Conservation (phyloP, 2,113 vertebrate species). For the Danionella cerebrum region DNA sequence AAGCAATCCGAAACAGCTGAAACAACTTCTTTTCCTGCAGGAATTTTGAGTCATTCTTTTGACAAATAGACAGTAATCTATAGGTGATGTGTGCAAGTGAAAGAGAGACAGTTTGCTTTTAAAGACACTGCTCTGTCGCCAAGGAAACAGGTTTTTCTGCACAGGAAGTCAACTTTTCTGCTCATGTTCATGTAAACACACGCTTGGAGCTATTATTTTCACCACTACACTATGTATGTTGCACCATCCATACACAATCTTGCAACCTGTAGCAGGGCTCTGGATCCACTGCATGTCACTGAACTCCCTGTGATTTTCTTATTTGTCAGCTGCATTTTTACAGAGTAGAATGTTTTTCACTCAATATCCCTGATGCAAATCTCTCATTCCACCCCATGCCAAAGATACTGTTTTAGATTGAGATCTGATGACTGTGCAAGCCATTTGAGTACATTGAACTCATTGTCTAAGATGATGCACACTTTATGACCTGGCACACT, state of each 20-base stretch:
- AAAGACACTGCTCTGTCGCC: constrained; percentile 20
- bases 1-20: background rate
- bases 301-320: no score
- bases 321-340: no score
- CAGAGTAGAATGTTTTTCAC: no score
- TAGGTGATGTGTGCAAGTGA: background rate
- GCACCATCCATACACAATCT: background rate
- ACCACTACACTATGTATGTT: constrained; percentile 7
- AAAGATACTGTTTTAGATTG: no score
- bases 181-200: constrained; percentile 19
- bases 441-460: no score
- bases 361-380: no score
- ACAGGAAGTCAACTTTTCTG: constrained; percentile 16
- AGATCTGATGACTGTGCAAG: no score
- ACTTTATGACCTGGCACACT: no score
- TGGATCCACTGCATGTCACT: background rate
- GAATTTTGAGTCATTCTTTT: background rate
- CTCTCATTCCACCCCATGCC: no score
- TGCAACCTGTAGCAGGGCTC: background rate
- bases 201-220: constrained; percentile 27
- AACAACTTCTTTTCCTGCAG: background rate
- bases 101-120: constrained; percentile 2
- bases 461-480: no score
- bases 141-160: constrained; percentile 5
- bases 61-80: background rate